These are phyloP conservation scores for Sinosuthora webbiana DNA, from an alignment of 2,113 vertebrate genomes.

Conservation along the genomic window DNA sequence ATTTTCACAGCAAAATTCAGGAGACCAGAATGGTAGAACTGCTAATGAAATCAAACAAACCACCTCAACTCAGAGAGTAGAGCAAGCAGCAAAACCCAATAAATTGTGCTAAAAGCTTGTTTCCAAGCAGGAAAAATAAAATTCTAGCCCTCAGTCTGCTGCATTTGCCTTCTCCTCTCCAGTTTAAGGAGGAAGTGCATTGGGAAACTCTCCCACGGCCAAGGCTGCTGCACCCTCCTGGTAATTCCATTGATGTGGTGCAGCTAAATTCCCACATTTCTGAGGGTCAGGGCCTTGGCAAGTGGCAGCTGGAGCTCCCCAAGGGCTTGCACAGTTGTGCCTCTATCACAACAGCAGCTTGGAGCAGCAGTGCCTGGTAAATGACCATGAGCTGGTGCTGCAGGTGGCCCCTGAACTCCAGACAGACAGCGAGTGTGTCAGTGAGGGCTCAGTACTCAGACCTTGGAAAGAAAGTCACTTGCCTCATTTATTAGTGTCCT, in stretches of 20 bases:
- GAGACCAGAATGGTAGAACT: not conserved
- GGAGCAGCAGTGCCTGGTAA: not conserved
- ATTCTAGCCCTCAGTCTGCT: not conserved
- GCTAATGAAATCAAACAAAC: not conserved
- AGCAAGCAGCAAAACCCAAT: not conserved
- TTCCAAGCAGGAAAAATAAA: not conserved
- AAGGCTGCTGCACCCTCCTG: not conserved
- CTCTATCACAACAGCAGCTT: not conserved
- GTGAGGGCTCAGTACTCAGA: not conserved
- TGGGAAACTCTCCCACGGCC: not conserved
- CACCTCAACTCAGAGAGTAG: not conserved
- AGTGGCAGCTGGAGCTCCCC: not conserved
- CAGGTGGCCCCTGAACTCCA: not conserved
- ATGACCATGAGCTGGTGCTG: not conserved
- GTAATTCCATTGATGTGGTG: not conserved
- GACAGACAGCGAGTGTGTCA: not conserved
- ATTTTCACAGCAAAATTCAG: not conserved
- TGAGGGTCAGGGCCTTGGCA: not conserved
- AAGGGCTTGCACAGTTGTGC: not conserved
- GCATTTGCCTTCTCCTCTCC: not conserved
- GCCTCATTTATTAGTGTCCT: not conserved
- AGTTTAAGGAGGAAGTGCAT: not conserved
- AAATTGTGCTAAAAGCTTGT: not conserved
- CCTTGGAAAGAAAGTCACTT: not conserved
- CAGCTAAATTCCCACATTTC: not conserved